phyloP scores from a whole-genome alignment of 2,888 invertebrate species.

The Zele albiditarsus region DNA sequence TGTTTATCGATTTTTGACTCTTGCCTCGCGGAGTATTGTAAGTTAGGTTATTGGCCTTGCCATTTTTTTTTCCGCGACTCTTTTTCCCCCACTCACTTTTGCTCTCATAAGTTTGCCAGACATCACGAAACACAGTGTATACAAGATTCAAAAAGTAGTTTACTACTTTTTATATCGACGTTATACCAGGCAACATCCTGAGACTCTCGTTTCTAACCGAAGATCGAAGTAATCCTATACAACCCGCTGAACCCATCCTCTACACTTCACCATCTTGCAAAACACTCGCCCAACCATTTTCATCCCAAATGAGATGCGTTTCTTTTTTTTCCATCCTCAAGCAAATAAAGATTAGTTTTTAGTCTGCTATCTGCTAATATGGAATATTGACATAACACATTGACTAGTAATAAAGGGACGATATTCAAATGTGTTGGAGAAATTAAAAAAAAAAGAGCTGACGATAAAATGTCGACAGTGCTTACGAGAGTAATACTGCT shows the following conservation, averaged over 20 bases:
- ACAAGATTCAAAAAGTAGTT: conserved; percentile 38
- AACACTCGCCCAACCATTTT: background rate
- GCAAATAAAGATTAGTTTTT: background rate
- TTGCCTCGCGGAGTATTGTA: conserved; percentile 8
- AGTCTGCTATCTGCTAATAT: background rate
- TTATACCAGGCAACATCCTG: conserved; percentile 21
- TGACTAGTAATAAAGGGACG: background rate
- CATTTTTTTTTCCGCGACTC: background rate
- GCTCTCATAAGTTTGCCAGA: conserved; percentile 33
- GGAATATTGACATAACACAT: background rate
- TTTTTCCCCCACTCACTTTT: background rate
- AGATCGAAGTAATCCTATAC: conserved; percentile 33
- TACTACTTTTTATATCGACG: conserved; percentile 37
- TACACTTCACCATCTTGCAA: conserved; percentile 10
- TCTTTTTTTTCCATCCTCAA: background rate
- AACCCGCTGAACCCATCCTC: conserved; percentile 6
- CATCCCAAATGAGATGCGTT: background rate
- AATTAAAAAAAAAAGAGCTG: conserved; percentile 12
- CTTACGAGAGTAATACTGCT: conserved; percentile 21
- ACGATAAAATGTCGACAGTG: conserved; percentile 24
- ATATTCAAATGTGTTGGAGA: conserved; percentile 28
- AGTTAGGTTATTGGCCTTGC: conserved; percentile 38
- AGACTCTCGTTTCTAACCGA: conserved; percentile 19
- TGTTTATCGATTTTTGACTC: conserved; percentile 34
- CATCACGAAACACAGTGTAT: conserved; percentile 31